phyloP scores from a whole-genome alignment of 1,140 invertebrate genomes.

The Geopemphigus sp. region DNA sequence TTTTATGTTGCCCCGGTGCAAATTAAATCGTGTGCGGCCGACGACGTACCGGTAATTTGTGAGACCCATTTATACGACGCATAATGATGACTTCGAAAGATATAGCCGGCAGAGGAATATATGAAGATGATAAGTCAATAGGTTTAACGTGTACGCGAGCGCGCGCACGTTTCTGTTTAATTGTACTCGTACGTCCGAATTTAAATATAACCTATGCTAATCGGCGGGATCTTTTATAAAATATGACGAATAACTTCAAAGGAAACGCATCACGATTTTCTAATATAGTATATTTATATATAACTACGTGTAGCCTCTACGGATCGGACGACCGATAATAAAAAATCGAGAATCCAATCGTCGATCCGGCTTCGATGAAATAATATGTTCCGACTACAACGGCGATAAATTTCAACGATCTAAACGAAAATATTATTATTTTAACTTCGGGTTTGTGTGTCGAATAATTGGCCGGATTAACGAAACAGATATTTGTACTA shows the following conservation, averaged over 20 bases:
- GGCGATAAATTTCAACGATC: neutral
- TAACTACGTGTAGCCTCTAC: too few species aligned
- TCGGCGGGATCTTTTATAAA: slow-evolving; percentile 22
- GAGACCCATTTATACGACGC: slow-evolving; percentile 15
- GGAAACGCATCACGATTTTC: slow-evolving; percentile 8
- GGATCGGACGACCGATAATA: slow-evolving; percentile 1
- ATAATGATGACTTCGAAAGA: slow-evolving; percentile 30
- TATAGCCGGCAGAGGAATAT: slow-evolving; percentile 14
- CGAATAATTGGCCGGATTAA: too few species aligned
- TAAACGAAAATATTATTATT: neutral
- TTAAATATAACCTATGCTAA: slow-evolving; percentile 22
- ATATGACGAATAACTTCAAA: slow-evolving; percentile 8
- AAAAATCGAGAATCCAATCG: neutral
- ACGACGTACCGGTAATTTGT: slow-evolving; percentile 13
- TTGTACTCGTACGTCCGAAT: neutral
- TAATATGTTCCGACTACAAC: neutral
- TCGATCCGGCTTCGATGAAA: neutral
- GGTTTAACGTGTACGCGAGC: neutral
- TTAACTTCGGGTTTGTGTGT: too few species aligned
- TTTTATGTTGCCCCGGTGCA: slow-evolving; percentile 32
- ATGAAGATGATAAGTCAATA: slow-evolving; percentile 38
- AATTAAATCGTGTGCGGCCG: slow-evolving; percentile 45
- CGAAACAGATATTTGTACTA: too few species aligned
- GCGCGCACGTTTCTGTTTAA: slow-evolving; percentile 1
- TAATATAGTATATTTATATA: neutral